Evolutionary conservation across 2,888 invertebrate species (phyloP), one percentile per base, ranked within the genome.

Genomic region (Drosophila anomelani): DNA sequence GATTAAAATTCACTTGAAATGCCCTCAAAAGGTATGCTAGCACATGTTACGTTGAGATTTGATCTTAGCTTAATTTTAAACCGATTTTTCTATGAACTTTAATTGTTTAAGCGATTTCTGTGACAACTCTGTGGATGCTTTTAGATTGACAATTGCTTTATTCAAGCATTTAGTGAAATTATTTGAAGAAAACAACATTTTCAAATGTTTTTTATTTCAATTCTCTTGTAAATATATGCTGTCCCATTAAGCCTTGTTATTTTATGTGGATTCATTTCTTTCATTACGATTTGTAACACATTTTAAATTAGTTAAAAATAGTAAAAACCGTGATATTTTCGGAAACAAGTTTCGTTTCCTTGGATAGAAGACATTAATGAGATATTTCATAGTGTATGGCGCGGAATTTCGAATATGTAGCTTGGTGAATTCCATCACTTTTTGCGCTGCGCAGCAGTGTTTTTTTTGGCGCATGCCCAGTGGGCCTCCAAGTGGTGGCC

Each of bases 401-500:
- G 58, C 49, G 15, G 3, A 9, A 9, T 59, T 59, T 59, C 4
- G 15, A 59, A 53, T 15, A 36, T 5, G 9, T 20, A 3, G 20
- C 23, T 6, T 10, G 15, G 51, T 15, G 23, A 53, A 53, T 53
- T 53, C 34, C 51, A 10, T 15, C 9, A 15, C 8, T 20, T 51
- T 53, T 23, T 10, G 10, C 51, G 36, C 34, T 23, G 34, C 51
- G 15, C 34, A 3, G 15, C 17, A 29, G n/a, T 59, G 20, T 26
- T 26, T 26, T 26, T 26, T 26, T 26, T 26, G 49, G 29, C 58
- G 58, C 58, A 49, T 59, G 58, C 58, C 26, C 58, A 38, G 47
- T 58, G 57, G 57, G 10, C 15, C n/a, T 17, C 29, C 32, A n/a
- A 15, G 29, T 20, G n/a, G 34, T 46, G 46, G 46, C 57, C 34